phyloP scores from a whole-genome alignment of 2,797 vertebrate genomes.

The Ambastaia sidthimunki region DNA sequence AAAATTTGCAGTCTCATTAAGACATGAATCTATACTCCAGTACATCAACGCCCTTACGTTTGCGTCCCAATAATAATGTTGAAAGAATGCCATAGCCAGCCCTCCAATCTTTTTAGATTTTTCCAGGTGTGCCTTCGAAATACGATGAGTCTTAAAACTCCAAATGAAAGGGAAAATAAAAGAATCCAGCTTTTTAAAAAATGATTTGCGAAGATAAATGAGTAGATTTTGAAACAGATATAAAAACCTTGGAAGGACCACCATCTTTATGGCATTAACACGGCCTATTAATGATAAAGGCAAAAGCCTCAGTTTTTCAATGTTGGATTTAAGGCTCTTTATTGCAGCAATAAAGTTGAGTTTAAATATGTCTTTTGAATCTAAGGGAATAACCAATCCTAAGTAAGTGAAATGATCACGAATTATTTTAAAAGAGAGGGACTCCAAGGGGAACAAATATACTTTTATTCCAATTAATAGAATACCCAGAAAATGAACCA shows the following conservation, averaged over 20 bases:
- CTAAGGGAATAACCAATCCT: not conserved
- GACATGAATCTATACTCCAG: not conserved
- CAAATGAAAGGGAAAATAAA: not conserved
- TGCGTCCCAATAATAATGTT: not conserved
- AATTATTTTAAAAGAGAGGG: not conserved
- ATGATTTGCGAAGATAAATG: not conserved
- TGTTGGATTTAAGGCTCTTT: not conserved
- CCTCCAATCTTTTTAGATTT: not conserved
- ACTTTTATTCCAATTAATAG: not conserved
- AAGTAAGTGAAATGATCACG: not conserved
- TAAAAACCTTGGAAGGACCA: not conserved
- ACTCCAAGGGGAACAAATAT: not conserved
- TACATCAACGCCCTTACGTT: not conserved
- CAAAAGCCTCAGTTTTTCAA: not conserved
- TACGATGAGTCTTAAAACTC: not conserved
- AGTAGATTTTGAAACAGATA: not conserved
- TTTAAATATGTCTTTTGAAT: not conserved
- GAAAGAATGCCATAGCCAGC: not conserved
- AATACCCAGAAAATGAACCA: not conserved
- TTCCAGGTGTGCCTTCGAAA: not conserved
- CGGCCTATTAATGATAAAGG: not conserved
- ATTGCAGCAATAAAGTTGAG: not conserved
- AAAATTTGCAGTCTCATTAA: not conserved
- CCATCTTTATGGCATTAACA: not conserved
- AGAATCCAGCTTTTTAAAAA: not conserved